These are phyloP conservation scores for Telmatochromis brichardi DNA, from an alignment of 2,113 vertebrate genomes.

Conservation along the genomic window DNA sequence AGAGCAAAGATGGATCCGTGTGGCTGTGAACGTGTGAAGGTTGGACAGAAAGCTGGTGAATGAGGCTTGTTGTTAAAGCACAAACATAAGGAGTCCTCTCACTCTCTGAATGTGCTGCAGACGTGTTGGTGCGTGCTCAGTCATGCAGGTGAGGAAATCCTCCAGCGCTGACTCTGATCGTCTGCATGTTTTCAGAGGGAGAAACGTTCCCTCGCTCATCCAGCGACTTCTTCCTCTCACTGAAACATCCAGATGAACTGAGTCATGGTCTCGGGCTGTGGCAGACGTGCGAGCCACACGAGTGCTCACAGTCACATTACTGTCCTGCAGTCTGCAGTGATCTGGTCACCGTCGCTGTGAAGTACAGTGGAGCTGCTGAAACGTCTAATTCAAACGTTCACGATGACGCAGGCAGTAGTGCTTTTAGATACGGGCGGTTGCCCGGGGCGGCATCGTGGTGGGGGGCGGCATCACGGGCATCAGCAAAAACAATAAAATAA, in stretches of 20 bases:
- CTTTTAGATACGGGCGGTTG: too few species aligned
- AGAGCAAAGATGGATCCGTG: neutral
- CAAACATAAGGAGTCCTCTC: neutral
- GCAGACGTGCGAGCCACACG: neutral
- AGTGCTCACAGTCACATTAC: neutral
- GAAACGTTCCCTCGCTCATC: neutral
- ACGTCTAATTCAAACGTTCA: too few species aligned
- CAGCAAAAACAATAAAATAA: too few species aligned
- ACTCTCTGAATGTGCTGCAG: neutral
- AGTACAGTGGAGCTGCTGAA: neutral
- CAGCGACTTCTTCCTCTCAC: neutral
- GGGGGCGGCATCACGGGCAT: too few species aligned
- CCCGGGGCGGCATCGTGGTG: too few species aligned
- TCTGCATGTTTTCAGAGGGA: neutral
- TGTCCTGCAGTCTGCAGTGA: neutral
- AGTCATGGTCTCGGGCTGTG: neutral
- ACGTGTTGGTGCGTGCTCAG: neutral
- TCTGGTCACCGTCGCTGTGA: neutral
- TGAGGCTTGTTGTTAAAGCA: neutral
- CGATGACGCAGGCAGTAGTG: fast-evolving
- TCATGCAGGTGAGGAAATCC: neutral
- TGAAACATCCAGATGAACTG: neutral
- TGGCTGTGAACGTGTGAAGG: neutral
- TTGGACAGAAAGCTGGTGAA: neutral
- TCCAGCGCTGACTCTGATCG: neutral